These are phyloP conservation scores for Prosapia bicincta DNA, from an alignment of 2,888 invertebrate genomes.

Conservation along the genomic window DNA sequence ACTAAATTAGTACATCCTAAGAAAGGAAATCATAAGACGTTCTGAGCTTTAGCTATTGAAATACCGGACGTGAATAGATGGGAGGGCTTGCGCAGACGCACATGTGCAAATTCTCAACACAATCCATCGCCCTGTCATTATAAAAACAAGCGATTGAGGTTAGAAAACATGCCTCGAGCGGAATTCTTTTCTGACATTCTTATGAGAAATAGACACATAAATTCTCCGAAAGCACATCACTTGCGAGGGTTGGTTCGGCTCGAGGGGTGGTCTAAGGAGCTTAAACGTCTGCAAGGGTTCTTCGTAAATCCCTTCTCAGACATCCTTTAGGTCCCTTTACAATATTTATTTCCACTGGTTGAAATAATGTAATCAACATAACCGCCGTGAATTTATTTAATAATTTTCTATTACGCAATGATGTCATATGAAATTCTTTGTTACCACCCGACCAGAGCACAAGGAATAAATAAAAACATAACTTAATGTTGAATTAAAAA, in stretches of 20 bases:
- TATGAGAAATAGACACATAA: background rate
- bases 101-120: too few species aligned
- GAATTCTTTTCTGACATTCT: background rate
- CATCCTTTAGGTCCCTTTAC: background rate
- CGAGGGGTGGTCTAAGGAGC: background rate
- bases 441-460: too few species aligned
- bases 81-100: too few species aligned
- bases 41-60: too few species aligned
- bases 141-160: background rate
- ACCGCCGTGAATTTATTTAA: too few species aligned
- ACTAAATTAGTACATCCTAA: too few species aligned
- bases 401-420: too few species aligned
- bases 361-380: background rate
- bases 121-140: background rate
- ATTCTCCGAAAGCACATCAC: background rate
- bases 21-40: too few species aligned
- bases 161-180: background rate
- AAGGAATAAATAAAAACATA: too few species aligned
- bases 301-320: background rate
- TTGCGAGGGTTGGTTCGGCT: background rate
- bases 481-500: too few species aligned
- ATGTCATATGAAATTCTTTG: too few species aligned
- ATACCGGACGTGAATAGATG: too few species aligned
- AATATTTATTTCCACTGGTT: background rate
- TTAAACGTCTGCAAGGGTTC: background rate